A percentile compares a stretch with the other conserved stretches of the same genome.
Evolutionary conservation across 2,888 invertebrate genomes (phyloP).

Genomic region (Euproctis similis): DNA sequence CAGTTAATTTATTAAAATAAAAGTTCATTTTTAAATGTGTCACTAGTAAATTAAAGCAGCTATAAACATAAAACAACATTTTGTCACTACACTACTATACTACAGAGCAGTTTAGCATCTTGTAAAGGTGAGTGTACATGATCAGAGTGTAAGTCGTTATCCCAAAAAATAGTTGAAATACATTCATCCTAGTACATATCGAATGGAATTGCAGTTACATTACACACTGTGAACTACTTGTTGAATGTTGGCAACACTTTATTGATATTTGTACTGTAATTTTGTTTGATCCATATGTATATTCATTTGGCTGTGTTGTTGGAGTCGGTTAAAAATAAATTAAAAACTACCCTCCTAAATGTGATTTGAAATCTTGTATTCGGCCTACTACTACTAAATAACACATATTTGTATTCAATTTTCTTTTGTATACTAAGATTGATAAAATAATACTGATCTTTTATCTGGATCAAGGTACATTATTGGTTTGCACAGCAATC

Average conservation of each 20-base stretch:
- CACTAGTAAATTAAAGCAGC: too few relatives aligned
- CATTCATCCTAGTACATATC: constrained; percentile 35
- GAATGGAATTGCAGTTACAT: constrained; percentile 38
- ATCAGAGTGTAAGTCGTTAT: constrained; percentile 35
- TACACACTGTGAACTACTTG: constrained; percentile 24
- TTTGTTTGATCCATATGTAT: constrained; percentile 29
- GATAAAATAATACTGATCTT: too few relatives aligned
- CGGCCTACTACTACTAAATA: constrained; percentile 9
- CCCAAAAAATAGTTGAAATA: constrained; percentile 34
- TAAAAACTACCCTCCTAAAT: constrained; percentile 38
- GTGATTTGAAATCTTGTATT: constrained; percentile 22
- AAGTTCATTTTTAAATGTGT: too few relatives aligned
- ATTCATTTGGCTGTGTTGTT: constrained; percentile 39
- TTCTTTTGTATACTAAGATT: too few relatives aligned
- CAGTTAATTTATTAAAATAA: too few relatives aligned
- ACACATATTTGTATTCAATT: too few relatives aligned
- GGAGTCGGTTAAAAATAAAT: constrained; percentile 25
- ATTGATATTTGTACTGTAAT: constrained; percentile 52
- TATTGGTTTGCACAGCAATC: too few relatives aligned
- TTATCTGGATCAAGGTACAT: too few relatives aligned
- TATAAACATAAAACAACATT: too few relatives aligned
- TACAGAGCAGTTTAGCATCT: too few relatives aligned
- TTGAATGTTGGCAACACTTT: constrained; percentile 39
- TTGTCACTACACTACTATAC: too few relatives aligned
- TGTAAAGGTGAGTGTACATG: constrained; percentile 3